Conservation (phyloP, 2,113 vertebrate species). For the Hypomesus transpacificus region DNA sequence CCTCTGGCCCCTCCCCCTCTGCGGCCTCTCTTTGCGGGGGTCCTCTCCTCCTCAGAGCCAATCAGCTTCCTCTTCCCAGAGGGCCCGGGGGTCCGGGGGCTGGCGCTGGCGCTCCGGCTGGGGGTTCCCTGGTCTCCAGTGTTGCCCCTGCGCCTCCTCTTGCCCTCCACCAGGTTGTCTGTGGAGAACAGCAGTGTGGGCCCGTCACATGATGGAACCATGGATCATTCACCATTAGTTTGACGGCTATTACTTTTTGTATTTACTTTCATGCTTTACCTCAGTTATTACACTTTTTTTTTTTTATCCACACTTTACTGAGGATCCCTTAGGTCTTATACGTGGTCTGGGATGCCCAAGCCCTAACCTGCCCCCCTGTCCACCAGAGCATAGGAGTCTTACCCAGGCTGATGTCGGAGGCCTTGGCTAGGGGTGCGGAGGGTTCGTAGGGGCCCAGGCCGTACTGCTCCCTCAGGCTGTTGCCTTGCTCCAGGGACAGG, state of each 20-base stretch:
- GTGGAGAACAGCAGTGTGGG: neutral
- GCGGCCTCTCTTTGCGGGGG: constrained; percentile 87
- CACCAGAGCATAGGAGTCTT: constrained; percentile 21
- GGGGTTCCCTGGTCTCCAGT: constrained; percentile 66
- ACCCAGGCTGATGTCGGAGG: constrained; percentile 97
- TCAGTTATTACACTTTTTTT: no score
- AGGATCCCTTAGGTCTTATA: no score
- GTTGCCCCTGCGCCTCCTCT: constrained; percentile 82
- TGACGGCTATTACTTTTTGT: neutral
- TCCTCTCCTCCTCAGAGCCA: constrained; percentile 73
- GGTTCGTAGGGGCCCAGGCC: constrained; percentile 91
- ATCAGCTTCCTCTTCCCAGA: constrained; percentile 87
- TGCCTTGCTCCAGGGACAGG: constrained; percentile 91
- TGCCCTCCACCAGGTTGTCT: constrained; percentile 98
- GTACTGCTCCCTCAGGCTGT: constrained; percentile 87
- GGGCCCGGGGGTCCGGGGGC: constrained; percentile 63
- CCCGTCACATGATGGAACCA: no score
- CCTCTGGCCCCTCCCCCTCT: constrained; percentile 59
- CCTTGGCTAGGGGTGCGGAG: constrained; percentile 81
- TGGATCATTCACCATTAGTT: no score
- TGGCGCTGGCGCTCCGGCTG: constrained; percentile 67
- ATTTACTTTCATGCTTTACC: no score
- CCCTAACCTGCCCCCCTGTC: neutral
- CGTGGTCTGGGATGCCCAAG: no score
- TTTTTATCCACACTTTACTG: no score